Percentiles rank a stretch among this genome's conserved stretches.
These are phyloP conservation scores for Sipha flava DNA, from an alignment of 1,140 invertebrate genomes.

Conservation along the genomic window DNA sequence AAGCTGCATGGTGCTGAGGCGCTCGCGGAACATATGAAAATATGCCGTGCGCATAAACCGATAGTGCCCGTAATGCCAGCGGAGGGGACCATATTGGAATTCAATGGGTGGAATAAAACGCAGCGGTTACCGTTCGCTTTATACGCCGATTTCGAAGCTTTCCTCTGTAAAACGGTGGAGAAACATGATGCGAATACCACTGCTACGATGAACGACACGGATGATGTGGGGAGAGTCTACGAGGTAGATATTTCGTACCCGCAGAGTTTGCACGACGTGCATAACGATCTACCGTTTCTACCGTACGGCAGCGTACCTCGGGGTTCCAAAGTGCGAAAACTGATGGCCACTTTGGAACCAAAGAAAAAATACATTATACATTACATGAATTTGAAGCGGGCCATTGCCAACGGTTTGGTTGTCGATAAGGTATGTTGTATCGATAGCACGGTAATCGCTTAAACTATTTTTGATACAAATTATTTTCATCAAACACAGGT, in stretches of 20 bases:
- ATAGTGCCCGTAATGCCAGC: background rate
- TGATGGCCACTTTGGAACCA: constrained; percentile 39
- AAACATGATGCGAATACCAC: background rate
- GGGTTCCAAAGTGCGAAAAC: constrained; percentile 37
- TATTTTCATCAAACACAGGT: no score
- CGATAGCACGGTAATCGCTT: no score
- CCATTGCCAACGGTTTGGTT: constrained; percentile 44
- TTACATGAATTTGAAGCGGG: constrained; percentile 47
- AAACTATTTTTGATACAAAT: no score
- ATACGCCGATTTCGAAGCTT: background rate
- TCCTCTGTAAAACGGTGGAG: background rate
- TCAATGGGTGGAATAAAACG: background rate
- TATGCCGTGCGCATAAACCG: background rate
- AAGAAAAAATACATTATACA: constrained; percentile 48
- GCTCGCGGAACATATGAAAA: background rate
- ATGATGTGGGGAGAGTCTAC: background rate
- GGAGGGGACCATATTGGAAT: background rate
- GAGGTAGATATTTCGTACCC: background rate
- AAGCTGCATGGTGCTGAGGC: background rate
- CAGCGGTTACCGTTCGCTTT: background rate
- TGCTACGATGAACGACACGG: background rate
- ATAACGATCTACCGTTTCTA: constrained; percentile 44
- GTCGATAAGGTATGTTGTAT: constrained; percentile 34
- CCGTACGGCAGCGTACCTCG: constrained; percentile 39
- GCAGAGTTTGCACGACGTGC: constrained; percentile 36